Evolutionary conservation across 1,140 invertebrate species (phyloP), one percentile per base, ranked within the genome.

Genomic region (Hylaeus anthracinus): DNA sequence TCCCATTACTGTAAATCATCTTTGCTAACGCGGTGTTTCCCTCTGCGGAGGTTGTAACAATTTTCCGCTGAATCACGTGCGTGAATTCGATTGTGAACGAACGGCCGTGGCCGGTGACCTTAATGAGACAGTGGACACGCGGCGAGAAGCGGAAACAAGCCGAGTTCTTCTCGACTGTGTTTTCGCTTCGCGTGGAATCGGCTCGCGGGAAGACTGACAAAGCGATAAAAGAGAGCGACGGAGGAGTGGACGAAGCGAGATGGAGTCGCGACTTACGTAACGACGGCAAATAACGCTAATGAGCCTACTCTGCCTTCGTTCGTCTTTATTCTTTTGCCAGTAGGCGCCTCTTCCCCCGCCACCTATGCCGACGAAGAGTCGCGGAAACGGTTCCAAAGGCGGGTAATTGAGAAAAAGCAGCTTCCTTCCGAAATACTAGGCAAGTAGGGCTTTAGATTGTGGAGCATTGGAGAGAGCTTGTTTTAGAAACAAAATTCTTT

Each of bases 201-300:
- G 66, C 53, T 60, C 43, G 12, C 48, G 69, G 37, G 64, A 67
- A 67, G 58, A 43, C 65, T 43, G 41, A 61, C 73, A 56, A n/a
- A 48, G 53, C 63, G 75, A 82, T 56, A 63, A 72, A 84, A 45
- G 41, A 71, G 53, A 61, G 37, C 41, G 51, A 77, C 26, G 71
- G 48, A 71, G 65, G 43, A 81, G 37, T 12, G 56, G 43, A 41
- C n/a, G 55, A 39, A 73, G 64, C 74, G 81, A 88, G 82, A 86
- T 55, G 39, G 55, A 67, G 61, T 15, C 81, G 14, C 84, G 88
- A 88, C 89, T 93, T 93, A 93, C 89, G 90, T 92, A 93, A 93
- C 90, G 90, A 90, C 88, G 83, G 90, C 91, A 93, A 93, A 92
- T 93, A 93, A 93, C 92, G 90, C 91, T 93, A 93, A 93, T 93